Evolutionary conservation across 2,113 vertebrate genomes (phyloP).

Genomic region (Crotophaga sulcirostris): DNA sequence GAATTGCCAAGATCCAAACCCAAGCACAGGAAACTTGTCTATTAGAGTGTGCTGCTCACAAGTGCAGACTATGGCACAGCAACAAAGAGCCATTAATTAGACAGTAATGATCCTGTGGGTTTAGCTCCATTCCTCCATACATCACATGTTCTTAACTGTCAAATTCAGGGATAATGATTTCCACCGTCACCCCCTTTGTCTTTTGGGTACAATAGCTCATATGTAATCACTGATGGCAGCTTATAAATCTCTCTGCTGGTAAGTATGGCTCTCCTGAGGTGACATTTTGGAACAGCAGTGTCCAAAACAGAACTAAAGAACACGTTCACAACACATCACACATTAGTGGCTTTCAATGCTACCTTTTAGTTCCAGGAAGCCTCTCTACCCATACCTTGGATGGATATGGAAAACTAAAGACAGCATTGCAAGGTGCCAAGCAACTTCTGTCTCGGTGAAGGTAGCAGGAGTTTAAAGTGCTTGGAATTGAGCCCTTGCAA

Average conservation of each 20-base stretch:
- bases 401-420: neutral
- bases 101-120: slow-evolving; percentile 58
- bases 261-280: slow-evolving; percentile 48
- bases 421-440: neutral
- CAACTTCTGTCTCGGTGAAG: neutral
- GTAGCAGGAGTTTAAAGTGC: neutral
- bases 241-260: slow-evolving; percentile 65
- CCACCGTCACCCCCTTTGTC: neutral
- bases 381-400: neutral
- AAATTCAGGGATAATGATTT: slow-evolving; percentile 65
- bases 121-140: slow-evolving; percentile 67
- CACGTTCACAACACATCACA: neutral
- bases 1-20: slow-evolving; percentile 27
- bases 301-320: slow-evolving; percentile 48
- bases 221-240: slow-evolving; percentile 34
- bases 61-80: slow-evolving; percentile 58
- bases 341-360: slow-evolving; percentile 26
- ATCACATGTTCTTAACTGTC: slow-evolving; percentile 58
- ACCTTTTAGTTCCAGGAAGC: slow-evolving; percentile 28
- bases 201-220: slow-evolving; percentile 52
- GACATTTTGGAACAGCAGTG: slow-evolving; percentile 46
- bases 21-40: slow-evolving; percentile 30
- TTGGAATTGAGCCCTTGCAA: neutral
- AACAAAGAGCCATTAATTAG: slow-evolving; percentile 64
- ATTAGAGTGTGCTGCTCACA: slow-evolving; percentile 46